phyloP scores from a whole-genome alignment of 2,113 vertebrate genomes.

The Chelonoidis abingdonii region DNA sequence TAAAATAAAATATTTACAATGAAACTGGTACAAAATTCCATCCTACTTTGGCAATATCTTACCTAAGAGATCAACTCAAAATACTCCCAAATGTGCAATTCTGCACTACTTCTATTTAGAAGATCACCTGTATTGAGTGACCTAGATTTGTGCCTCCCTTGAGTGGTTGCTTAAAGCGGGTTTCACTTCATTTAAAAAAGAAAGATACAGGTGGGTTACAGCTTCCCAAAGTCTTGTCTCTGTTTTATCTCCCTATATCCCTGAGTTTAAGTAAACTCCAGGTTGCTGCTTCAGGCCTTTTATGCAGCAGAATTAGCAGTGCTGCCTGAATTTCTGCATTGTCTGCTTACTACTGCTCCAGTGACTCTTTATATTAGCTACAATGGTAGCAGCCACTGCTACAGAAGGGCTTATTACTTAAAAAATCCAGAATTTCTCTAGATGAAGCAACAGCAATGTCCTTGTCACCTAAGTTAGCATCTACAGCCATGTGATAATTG shows the following conservation, averaged over 20 bases:
- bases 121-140: neutral
- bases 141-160: neutral
- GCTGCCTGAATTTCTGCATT: neutral
- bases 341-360: neutral
- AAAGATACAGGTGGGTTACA: neutral
- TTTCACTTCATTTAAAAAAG: neutral
- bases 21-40: neutral
- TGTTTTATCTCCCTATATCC: neutral
- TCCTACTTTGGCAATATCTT: neutral
- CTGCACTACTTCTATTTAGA: neutral
- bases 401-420: neutral
- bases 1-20: neutral
- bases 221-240: neutral
- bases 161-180: neutral
- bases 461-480: neutral
- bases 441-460: neutral
- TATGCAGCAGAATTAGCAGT: neutral
- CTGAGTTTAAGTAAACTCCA: neutral
- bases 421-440: neutral
- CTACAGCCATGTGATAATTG: neutral
- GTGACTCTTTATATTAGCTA: neutral
- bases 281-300: neutral
- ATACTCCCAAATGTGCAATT: neutral
- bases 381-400: neutral
- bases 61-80: neutral